These are phyloP conservation scores for Clarias fuscus DNA, from an alignment of 2,797 vertebrate genomes.

Conservation along the genomic window DNA sequence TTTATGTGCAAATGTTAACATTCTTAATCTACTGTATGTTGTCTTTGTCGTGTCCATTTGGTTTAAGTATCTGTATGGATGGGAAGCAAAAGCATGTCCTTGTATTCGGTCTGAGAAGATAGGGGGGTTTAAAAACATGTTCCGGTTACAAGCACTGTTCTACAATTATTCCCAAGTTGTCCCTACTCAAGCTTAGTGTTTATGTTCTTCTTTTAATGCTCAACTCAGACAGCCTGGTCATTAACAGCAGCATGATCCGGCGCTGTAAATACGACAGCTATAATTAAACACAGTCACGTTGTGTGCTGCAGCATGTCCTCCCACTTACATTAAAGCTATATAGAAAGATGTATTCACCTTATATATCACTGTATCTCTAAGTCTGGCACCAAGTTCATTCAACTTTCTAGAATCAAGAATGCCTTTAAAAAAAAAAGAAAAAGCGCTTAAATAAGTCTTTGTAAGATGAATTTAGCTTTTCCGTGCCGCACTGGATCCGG, in stretches of 20 bases:
- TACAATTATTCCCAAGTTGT: not conserved
- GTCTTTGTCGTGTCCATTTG: no score
- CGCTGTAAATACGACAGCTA: slow-evolving; percentile 59
- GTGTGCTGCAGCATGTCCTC: slow-evolving; percentile 11
- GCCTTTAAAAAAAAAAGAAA: no score
- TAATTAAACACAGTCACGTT: slow-evolving; percentile 71
- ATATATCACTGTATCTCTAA: not conserved
- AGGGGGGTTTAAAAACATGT: not conserved
- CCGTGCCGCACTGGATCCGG: not conserved
- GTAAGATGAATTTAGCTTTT: not conserved
- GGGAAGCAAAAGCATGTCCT: not conserved
- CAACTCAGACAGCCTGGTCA: slow-evolving; percentile 65
- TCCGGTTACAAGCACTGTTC: not conserved
- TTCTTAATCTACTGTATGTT: no score
- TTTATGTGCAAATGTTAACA: no score
- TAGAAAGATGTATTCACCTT: not conserved
- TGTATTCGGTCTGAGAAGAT: not conserved
- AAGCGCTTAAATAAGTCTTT: not conserved
- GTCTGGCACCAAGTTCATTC: not conserved
- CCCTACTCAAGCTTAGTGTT: slow-evolving; percentile 14
- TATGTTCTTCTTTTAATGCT: slow-evolving; percentile 27
- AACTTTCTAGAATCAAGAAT: not conserved
- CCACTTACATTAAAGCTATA: not conserved
- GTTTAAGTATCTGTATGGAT: not conserved
- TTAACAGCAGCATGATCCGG: slow-evolving; percentile 66